phyloP scores from a whole-genome alignment of 2,797 vertebrate species.

The Phataginus tricuspis region DNA sequence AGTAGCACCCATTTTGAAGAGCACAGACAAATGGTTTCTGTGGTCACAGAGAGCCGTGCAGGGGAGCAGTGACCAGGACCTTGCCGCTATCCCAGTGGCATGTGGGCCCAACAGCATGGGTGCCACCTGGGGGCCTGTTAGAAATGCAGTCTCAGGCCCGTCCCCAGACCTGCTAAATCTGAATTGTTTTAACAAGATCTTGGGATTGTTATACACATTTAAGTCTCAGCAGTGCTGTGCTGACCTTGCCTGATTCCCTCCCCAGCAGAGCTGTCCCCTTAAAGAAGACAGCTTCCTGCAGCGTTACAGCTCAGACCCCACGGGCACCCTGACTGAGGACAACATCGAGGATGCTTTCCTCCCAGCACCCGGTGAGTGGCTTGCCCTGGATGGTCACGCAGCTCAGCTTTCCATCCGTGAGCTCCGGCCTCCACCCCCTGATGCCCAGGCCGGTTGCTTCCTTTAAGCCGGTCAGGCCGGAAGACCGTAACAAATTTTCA shows the following conservation, averaged over 20 bases:
- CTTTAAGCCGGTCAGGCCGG: background rate
- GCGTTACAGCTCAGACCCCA: conserved; percentile 95
- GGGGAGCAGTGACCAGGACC: too few relatives aligned
- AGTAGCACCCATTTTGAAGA: accelerated
- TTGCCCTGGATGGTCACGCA: accelerated
- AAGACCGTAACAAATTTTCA: background rate
- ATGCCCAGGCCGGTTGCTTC: accelerated
- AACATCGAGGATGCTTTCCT: conserved; percentile 88
- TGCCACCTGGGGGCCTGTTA: too few relatives aligned
- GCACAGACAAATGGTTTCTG: background rate
- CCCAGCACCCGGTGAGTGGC: conserved; percentile 91
- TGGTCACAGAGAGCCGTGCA: accelerated
- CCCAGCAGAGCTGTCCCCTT: conserved; percentile 89
- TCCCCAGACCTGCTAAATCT: accelerated
- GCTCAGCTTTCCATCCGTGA: accelerated
- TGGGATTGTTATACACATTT: accelerated
- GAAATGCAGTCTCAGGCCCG: background rate
- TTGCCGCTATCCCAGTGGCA: background rate
- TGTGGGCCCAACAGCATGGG: background rate
- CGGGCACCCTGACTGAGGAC: conserved; percentile 83
- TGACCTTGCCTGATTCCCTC: background rate
- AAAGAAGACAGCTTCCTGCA: conserved; percentile 92
- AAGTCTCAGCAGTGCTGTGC: background rate
- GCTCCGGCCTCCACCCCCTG: accelerated
- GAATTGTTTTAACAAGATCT: background rate